Evolutionary conservation across 2,888 invertebrate genomes (phyloP).

Genomic region (Torymus texanus): DNA sequence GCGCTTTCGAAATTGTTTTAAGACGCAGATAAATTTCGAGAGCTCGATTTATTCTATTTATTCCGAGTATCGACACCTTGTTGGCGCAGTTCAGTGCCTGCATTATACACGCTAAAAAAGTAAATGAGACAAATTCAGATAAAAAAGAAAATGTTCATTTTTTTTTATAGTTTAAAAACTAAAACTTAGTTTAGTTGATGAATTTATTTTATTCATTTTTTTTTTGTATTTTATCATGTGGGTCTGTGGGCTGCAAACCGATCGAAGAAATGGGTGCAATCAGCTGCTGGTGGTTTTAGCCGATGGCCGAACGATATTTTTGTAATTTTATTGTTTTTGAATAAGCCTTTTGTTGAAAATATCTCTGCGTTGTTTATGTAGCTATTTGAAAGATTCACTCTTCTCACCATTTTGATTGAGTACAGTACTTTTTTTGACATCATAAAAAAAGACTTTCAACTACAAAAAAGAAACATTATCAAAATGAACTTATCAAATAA

Average conservation of each 20-base stretch:
- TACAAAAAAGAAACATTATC: too few species aligned
- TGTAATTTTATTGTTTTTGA: constrained; percentile 55
- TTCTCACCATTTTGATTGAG: too few species aligned
- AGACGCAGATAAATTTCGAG: neutral
- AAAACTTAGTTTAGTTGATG: neutral
- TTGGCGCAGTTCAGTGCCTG: constrained; percentile 61
- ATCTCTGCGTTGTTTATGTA: too few species aligned
- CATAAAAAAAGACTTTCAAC: too few species aligned
- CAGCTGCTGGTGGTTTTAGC: constrained; percentile 48
- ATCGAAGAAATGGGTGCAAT: constrained; percentile 32
- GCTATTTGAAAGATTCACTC: too few species aligned
- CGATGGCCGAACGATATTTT: constrained; percentile 56
- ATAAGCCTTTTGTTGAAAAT: constrained; percentile 53
- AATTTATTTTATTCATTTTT: constrained; percentile 48
- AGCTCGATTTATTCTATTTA: neutral
- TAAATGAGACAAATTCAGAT: constrained; percentile 54
- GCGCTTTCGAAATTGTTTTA: too few species aligned
- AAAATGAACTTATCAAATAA: too few species aligned
- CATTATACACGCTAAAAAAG: constrained; percentile 17
- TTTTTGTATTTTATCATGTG: constrained; percentile 48
- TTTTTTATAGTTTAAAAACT: too few species aligned
- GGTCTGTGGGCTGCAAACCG: constrained; percentile 39
- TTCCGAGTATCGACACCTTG: constrained; percentile 63
- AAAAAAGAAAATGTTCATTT: constrained; percentile 41
- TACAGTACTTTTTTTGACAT: too few species aligned